Base-by-base conservation (phyloP, 2,888 invertebrate genomes). In the Melieria crassipennis region DNA sequence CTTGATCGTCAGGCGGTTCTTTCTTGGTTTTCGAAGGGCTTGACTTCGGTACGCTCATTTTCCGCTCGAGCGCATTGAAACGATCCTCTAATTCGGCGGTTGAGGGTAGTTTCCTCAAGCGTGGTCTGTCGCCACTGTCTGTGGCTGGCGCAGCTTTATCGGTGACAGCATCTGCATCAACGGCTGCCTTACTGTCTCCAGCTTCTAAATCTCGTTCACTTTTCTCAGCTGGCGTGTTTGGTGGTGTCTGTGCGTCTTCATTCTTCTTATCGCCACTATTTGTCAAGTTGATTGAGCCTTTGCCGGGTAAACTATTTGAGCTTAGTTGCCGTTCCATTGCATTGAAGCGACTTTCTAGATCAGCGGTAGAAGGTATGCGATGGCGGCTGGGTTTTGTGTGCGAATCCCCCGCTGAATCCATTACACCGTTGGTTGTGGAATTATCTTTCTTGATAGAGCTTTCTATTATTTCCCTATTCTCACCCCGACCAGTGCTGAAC, bases 11-110 rank as follows among this genome's bases (percentile, higher is more conserved):
- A 7, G 84, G 84, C 3, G 84, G 84, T 47, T 84, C 80, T 46
- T 84, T 84, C 61, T 82, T 82, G 4, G 72, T 69, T 63, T 78
- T 79, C 3, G 76, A 56, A 10, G 78, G 73, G 70, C 78, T 81
- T 45, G 69, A 76, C 62, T 79, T 80, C 11, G 81, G 77, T 4
- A 75, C 69, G 45, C 79, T 80, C 65, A 75, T 78, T 61, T 76
- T 78, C 52, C 80, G 76, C 62, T 82, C 83, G 4, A 82, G 65
- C 6, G 81, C 82, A 77, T 83, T 82, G 42, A 81, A 82, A 1
- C 83, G 81, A 77, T 82, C 81, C 72, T 82, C 82, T 7, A 82
- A 74, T 71, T 82, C 83, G 50, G 83, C 83, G 56, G 81, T 81
- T 11, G 81, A 82, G 48, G 81, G 81, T 65, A 83, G 65, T 73